Evolutionary conservation across 2,888 invertebrate genomes (phyloP).

Genomic region (Agrypnus murinus): DNA sequence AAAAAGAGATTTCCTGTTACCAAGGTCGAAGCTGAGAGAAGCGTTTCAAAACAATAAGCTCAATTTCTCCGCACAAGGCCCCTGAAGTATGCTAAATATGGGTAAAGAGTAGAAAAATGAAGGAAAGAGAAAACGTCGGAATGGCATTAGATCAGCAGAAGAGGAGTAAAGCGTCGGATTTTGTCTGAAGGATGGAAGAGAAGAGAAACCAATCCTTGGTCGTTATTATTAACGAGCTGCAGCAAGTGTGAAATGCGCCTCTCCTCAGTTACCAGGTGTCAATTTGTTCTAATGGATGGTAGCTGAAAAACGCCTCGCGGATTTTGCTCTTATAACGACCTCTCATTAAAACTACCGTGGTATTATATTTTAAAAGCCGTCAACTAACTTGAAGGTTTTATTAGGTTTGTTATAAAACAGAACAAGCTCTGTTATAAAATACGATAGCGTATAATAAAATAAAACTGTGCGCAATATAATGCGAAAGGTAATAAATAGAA

Average conservation of each 20-base stretch:
- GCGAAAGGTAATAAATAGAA: conserved; percentile 42
- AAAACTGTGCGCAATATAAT: conserved; percentile 40
- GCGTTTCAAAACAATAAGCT: conserved; percentile 28
- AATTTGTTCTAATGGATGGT: conserved; percentile 73
- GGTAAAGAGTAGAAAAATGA: neutral
- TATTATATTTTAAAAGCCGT: conserved; percentile 63
- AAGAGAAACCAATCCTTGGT: conserved; percentile 64
- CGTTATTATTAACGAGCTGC: conserved; percentile 69
- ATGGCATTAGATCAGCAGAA: conserved; percentile 39
- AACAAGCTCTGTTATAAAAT: conserved; percentile 49
- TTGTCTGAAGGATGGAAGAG: conserved; percentile 39
- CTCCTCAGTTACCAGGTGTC: conserved; percentile 70
- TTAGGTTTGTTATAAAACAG: conserved; percentile 54
- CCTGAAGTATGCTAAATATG: conserved; percentile 44
- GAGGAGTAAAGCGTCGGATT: conserved; percentile 48
- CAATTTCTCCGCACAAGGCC: conserved; percentile 28
- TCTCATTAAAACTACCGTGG: conserved; percentile 64
- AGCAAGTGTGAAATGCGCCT: conserved; percentile 61
- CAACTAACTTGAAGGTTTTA: conserved; percentile 56
- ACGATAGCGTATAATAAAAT: conserved; percentile 40
- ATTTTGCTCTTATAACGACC: conserved; percentile 63
- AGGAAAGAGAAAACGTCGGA: conserved; percentile 14
- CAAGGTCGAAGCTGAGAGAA: neutral
- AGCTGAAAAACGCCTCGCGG: conserved; percentile 63
- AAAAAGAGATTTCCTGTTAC: conserved; percentile 10